A percentile compares a stretch with the other conserved stretches of the same genome.
Conservation (phyloP, 2,797 vertebrate species). For the Cirrhinus molitorella region DNA sequence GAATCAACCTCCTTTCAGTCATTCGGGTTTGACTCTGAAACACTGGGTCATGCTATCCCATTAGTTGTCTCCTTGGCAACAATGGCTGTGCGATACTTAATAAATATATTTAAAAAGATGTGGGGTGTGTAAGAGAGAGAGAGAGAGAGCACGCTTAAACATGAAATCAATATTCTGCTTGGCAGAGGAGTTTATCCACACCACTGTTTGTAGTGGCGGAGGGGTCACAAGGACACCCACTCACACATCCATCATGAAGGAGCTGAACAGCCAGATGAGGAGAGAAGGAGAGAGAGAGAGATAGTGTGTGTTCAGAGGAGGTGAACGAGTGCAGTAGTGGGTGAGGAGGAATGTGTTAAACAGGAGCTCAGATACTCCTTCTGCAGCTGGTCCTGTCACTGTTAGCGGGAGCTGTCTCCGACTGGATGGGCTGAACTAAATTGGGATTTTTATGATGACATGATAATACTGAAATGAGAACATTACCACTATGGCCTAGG, state of each 20-base stretch:
- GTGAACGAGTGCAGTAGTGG: constrained; percentile 72
- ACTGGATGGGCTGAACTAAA: constrained; percentile 14
- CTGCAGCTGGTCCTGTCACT: constrained; percentile 41
- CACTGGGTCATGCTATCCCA: constrained; percentile 51
- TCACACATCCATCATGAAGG: constrained; percentile 76
- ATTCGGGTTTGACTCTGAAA: constrained; percentile 64
- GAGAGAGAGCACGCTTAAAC: constrained; percentile 67
- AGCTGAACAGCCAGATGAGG: constrained; percentile 63
- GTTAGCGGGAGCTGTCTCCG: constrained; percentile 53
- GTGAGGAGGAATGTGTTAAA: constrained; percentile 68
- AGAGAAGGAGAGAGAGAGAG: constrained; percentile 64
- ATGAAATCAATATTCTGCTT: constrained; percentile 81
- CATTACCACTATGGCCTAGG: constrained; percentile 1
- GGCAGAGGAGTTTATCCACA: constrained; percentile 76
- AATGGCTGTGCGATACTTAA: constrained; percentile 68
- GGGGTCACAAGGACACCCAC: constrained; percentile 73
- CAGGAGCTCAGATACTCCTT: constrained; percentile 65
- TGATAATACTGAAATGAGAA: constrained; percentile 18
- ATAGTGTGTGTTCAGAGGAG: constrained; percentile 32
- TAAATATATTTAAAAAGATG: constrained; percentile 70
- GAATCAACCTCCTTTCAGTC: constrained; percentile 68
- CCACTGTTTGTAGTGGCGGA: constrained; percentile 74
- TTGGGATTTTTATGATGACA: constrained; percentile 19
- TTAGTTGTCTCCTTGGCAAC: constrained; percentile 77
- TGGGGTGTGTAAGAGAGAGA: constrained; percentile 47